Evolutionary conservation across 2,113 vertebrate species (phyloP).

Genomic region (Actenoides hombroni): DNA sequence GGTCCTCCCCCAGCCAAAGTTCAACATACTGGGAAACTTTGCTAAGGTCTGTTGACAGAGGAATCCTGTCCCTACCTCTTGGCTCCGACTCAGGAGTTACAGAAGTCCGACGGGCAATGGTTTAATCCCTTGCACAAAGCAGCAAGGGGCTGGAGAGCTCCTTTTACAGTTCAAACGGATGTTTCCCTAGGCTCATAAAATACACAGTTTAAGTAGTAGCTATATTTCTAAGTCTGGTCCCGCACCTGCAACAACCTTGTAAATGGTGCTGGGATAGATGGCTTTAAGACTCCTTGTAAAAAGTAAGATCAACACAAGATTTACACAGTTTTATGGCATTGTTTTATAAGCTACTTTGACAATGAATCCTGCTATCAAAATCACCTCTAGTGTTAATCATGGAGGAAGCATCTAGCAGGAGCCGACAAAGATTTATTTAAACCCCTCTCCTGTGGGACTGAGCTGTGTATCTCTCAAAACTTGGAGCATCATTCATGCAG

Average conservation of each 20-base stretch:
- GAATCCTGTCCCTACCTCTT: neutral
- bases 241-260: conserved; percentile 76
- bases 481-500: neutral
- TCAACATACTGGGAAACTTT: conserved; percentile 3
- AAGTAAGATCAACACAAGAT: conserved; percentile 72
- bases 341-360: conserved; percentile 73
- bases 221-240: conserved; percentile 64
- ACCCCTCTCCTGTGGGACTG: neutral
- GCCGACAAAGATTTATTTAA: neutral
- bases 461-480: neutral
- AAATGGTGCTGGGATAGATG: conserved; percentile 56
- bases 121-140: neutral
- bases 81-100: neutral
- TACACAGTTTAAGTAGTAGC: conserved; percentile 66
- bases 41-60: conserved; percentile 9
- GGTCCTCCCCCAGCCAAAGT: conserved; percentile 24
- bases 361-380: conserved; percentile 65
- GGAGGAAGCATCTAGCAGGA: conserved; percentile 42
- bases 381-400: conserved; percentile 59
- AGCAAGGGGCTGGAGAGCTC: neutral
- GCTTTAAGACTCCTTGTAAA: conserved; percentile 73
- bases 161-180: conserved; percentile 66
- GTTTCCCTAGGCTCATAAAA: conserved; percentile 74
- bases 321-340: conserved; percentile 74
- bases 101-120: neutral